Evolutionary conservation across 2,797 vertebrate species (phyloP), one percentile per base, ranked within the genome.

Genomic region (Phylloscopus collybita): DNA sequence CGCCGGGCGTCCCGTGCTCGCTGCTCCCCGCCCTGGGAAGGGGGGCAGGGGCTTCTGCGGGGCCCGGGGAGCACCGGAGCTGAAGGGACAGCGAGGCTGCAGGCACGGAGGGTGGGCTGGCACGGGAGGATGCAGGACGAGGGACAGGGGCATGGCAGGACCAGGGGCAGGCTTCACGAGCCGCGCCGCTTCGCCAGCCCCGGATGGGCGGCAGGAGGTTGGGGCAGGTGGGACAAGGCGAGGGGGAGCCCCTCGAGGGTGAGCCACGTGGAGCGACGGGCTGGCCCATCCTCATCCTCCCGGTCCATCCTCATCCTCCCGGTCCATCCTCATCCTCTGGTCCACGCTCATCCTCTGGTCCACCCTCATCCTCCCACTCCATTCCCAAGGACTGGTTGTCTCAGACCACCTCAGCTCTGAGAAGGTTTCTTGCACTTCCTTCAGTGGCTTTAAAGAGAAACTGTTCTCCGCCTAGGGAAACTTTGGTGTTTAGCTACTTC

Each of bases 251-350:
- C 84, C 54, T 22, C 1, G n/a, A n/a, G n/a, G n/a, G 4, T 2
- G 11, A n/a, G 60, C 70, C 30, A 0, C 10, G 8, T 4, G 66
- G 59, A 34, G 65, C 40, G 1, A 0, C 4, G 14, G 0, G 3
- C 42, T 16, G 34, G 8, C 1, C 19, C 23, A 23, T 57, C 32
- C 13, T n/a, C 72, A 4, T 13, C 49, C 25, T 22, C 25, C 49
- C 0, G 5, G 8, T 1, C 21, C 62, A 3, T 12, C 47, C 21
- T 25, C 15, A 0, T 23, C 34, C 40, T 27, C 45, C 8, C 1
- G 11, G 1, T 1, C 17, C 26, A 10, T 51, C 50, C 5, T 26
- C 71, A 5, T 12, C 47, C 20, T 25, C 45, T 38, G 38, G 38
- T 38, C 38, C 38, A 38, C 11, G 38, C 38, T 38, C 38, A 38